These are phyloP conservation scores for Lasioglossum pauxillum DNA, from an alignment of 2,888 invertebrate species.

Conservation along the genomic window DNA sequence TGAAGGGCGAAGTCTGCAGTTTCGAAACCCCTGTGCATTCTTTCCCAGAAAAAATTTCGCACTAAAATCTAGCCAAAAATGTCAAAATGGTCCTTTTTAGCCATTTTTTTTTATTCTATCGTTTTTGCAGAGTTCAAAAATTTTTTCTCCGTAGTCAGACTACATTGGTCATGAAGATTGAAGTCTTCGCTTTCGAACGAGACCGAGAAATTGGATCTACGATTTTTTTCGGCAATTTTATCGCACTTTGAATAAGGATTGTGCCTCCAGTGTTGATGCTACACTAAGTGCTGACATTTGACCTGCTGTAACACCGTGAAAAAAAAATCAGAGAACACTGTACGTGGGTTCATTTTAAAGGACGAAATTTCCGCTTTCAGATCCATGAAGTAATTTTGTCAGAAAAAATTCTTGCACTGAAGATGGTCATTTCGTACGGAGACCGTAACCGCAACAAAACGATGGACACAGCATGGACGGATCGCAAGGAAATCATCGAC, in stretches of 20 bases:
- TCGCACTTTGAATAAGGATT: too few relatives aligned
- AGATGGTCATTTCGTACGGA: not conserved
- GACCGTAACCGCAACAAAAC: not conserved
- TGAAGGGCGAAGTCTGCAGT: too few relatives aligned
- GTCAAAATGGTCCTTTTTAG: too few relatives aligned
- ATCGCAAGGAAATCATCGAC: not conserved
- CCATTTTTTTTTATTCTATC: too few relatives aligned
- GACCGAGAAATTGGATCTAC: too few relatives aligned
- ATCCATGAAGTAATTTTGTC: not conserved
- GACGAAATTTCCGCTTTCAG: not conserved
- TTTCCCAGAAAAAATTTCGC: too few relatives aligned
- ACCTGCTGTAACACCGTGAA: not conserved
- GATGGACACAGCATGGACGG: not conserved
- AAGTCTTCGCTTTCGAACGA: too few relatives aligned
- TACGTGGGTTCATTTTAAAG: not conserved
- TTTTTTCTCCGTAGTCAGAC: too few relatives aligned
- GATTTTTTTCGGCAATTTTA: too few relatives aligned
- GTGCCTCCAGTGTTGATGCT: not conserved
- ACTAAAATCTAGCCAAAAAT: too few relatives aligned
- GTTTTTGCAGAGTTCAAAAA: too few relatives aligned
- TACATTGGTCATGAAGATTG: too few relatives aligned
- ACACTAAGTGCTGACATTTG: not conserved
- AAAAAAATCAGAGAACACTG: not conserved
- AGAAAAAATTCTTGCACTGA: not conserved
- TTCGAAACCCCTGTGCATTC: accelerated